Percentiles rank a stretch among this genome's conserved stretches.
Conservation (phyloP, 2,113 vertebrate species). For the Megaleporinus macrocephalus region DNA sequence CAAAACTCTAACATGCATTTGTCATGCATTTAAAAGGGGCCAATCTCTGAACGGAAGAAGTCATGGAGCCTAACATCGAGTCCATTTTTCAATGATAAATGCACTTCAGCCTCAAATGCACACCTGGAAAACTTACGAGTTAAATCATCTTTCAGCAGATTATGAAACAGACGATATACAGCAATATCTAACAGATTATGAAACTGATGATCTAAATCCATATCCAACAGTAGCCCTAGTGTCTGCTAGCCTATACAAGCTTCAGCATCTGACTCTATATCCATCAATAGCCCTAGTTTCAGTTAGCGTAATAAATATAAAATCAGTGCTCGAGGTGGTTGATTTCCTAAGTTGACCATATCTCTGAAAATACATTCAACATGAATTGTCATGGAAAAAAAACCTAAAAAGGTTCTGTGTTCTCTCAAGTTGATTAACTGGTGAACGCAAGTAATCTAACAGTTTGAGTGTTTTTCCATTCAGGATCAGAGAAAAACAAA, state of each 20-base stretch:
- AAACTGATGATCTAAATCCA: neutral
- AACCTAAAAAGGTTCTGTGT: neutral
- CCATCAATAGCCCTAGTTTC: slow-evolving; percentile 30
- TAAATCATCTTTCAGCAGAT: slow-evolving; percentile 1
- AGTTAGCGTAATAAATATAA: slow-evolving; percentile 26
- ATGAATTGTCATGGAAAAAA: slow-evolving; percentile 49
- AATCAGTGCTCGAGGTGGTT: slow-evolving; percentile 37
- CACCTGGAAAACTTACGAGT: neutral
- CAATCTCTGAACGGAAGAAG: neutral
- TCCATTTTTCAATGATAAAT: neutral
- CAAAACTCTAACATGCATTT: slow-evolving; percentile 19
- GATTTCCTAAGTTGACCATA: slow-evolving; percentile 31
- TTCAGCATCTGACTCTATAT: neutral
- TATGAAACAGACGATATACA: neutral
- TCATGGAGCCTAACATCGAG: neutral
- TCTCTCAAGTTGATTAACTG: neutral
- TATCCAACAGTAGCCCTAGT: slow-evolving; percentile 1
- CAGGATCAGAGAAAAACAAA: slow-evolving; percentile 65
- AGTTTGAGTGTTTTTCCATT: neutral
- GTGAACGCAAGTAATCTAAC: neutral
- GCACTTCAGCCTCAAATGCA: neutral
- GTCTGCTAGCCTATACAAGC: neutral
- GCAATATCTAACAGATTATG: neutral
- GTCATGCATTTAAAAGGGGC: slow-evolving; percentile 29
- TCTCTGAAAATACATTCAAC: slow-evolving; percentile 70